Evolutionary conservation across 2,888 invertebrate species (phyloP), one percentile per base, ranked within the genome.

Genomic region (Campoletis raptor): DNA sequence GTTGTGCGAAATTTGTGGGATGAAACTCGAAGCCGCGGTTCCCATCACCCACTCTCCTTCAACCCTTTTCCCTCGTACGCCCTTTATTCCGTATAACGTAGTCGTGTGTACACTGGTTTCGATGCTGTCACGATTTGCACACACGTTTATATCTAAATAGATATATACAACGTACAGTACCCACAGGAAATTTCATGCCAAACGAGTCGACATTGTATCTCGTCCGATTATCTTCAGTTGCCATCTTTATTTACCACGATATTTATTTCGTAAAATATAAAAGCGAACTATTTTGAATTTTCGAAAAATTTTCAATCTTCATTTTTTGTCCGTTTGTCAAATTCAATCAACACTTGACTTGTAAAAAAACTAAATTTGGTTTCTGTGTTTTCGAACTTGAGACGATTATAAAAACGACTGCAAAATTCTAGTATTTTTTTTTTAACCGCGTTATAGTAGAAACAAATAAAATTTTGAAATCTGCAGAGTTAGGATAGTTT

Each of bases 21-120:
- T 45, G 76, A 83, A 83, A 86, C 57, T 86, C 76, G 76, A 80
- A 80, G 64, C 61, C 77, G 52, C 36, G 67, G 18, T 36, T 66
- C 42, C 48, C 12, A n/a, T 66, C 40, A 8, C 42, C 54, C 15
- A 45, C 73, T 61, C 79, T 69, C 48, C 57, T 77, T 54, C 52
- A 24, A 61, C 40, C 70, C 69, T 85, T 81, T 61, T 24, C 42
- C 57, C 61, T 37, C 36, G 12, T 73, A 18, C 57, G 2, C 12
- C 24, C 81, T 45, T 30, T 67, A 15, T 2, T 18, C 24, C 30
- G 5, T 67, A 30, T 18, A 37, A 64, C 69, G 52, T 45, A 15
- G 45, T 57, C 52, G 57, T 52, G 42, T 80, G 57, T 57, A 64
- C 12, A 42, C 40, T 64, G 24, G 21, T 36, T 52, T 21, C 15